A percentile compares a stretch with the other conserved stretches of the same genome.
Evolutionary conservation across 2,888 invertebrate species (phyloP).

Genomic region (Agrochola macilenta): DNA sequence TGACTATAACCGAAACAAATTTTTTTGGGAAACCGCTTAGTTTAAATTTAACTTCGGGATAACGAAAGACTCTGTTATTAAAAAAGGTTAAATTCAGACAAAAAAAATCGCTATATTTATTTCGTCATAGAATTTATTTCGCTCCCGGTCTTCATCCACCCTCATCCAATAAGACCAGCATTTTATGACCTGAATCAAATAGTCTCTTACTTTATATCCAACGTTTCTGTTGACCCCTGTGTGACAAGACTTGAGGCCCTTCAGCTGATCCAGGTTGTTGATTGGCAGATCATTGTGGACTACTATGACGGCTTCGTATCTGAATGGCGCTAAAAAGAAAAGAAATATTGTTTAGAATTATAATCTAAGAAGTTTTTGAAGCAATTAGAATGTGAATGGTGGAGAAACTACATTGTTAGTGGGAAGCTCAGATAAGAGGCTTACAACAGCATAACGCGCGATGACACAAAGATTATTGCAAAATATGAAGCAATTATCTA

Average conservation of each 20-base stretch:
- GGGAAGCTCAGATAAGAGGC: too few relatives aligned
- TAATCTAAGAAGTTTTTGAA: too few relatives aligned
- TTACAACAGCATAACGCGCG: too few relatives aligned
- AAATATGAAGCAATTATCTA: too few relatives aligned
- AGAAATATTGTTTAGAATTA: accelerated
- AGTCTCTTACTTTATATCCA: conserved; percentile 93
- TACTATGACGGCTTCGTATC: conserved; percentile 95
- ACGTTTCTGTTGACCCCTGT: conserved; percentile 97
- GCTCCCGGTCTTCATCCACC: not conserved
- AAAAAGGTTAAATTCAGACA: not conserved
- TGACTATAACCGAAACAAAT: not conserved
- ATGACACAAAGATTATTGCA: too few relatives aligned
- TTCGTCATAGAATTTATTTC: not conserved
- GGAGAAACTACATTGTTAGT: too few relatives aligned
- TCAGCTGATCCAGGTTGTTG: conserved; percentile 92
- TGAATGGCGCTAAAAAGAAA: conserved; percentile 92
- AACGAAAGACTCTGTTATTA: not conserved
- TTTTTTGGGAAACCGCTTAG: not conserved
- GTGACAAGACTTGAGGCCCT: conserved; percentile 95
- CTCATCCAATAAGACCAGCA: not conserved
- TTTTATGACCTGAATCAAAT: conserved; percentile 1
- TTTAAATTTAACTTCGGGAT: not conserved
- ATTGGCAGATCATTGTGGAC: conserved; percentile 94
- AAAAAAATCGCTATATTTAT: too few relatives aligned
- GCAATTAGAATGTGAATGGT: not conserved